Evolutionary conservation across 2,113 vertebrate species (phyloP), one percentile per base, ranked within the genome.

Genomic region (Empidonax traillii): DNA sequence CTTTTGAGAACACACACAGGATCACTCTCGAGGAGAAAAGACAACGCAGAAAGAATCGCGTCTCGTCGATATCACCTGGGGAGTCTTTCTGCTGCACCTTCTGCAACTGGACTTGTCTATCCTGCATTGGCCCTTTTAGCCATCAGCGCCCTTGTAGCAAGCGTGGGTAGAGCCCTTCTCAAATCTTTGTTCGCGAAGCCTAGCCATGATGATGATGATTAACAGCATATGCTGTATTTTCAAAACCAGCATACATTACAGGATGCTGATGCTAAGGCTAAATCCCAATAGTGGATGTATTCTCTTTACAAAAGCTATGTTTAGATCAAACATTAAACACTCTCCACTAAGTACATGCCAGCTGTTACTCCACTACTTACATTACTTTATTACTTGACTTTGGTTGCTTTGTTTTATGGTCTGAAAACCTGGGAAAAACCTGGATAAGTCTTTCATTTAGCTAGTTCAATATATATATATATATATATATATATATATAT

Each of bases 271-370:
- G 28, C 47, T 77, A 56, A 63, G 41, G 24, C 21, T 85, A 63
- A 0, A 0, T 18, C 17, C 6, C 41, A 63, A 25, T 3, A 65
- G 30, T 31, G 4, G 41, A 18, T 37, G n/a, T 25, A 58, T 19
- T 69, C 35, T 39, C 51, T 56, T 51, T 63, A 74, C 0, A 12
- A 74, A 87, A 52, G 15, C 5, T 39, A 37, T 4, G 10, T n/a
- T 33, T 16, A 87, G n/a, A 30, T 37, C 20, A 92, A 91, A 59
- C 8, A 84, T 28, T 30, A 88, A 66, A 59, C 12, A 79, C 5
- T 46, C 8, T 44, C 41, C 20, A 28, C 24, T 66, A 85, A 72
- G 27, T n/a, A 16, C 19, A 30, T 47, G 65, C 7, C 61, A 85
- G 44, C 33, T 93, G 51, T 63, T 80, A 85, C 28, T 56, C 47